phyloP scores from a whole-genome alignment of 1,140 invertebrate genomes.

The Rhyzopertha dominica region DNA sequence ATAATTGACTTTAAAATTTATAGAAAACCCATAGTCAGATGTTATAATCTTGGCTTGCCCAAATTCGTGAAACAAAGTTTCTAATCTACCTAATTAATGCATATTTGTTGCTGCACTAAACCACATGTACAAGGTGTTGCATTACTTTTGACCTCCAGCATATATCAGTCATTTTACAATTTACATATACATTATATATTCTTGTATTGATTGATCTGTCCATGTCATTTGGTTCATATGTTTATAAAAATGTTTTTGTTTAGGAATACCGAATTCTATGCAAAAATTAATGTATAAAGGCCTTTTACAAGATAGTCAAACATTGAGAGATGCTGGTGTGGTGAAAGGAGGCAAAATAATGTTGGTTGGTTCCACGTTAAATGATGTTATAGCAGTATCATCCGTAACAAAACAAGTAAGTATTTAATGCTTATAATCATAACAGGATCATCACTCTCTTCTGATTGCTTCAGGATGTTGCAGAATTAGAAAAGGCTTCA shows the following conservation, averaged over 20 bases:
- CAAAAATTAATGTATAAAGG: constrained; percentile 93
- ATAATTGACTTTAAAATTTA: too few relatives aligned
- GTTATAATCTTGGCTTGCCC: too few relatives aligned
- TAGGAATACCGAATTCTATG: constrained; percentile 75
- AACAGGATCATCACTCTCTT: constrained; percentile 4
- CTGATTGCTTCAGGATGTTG: constrained; percentile 39
- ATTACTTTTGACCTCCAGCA: too few relatives aligned
- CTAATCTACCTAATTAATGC: too few relatives aligned
- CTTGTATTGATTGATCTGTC: too few relatives aligned
- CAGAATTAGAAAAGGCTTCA: constrained; percentile 53
- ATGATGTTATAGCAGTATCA: constrained; percentile 80
- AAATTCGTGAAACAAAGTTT: too few relatives aligned
- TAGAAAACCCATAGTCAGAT: too few relatives aligned
- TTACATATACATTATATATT: too few relatives aligned
- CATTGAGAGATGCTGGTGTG: constrained; percentile 73
- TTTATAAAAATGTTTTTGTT: constrained; percentile 27
- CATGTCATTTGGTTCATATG: constrained; percentile 37
- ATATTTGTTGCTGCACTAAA: too few relatives aligned
- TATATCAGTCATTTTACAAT: too few relatives aligned
- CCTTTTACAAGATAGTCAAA: constrained; percentile 80
- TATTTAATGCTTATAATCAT: constrained; percentile 5
- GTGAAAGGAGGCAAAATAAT: constrained; percentile 84
- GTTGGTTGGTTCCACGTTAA: constrained; percentile 88
- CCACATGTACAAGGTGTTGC: too few relatives aligned
- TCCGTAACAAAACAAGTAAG: constrained; percentile 56